These are phyloP conservation scores for Propithecus perrieri DNA, from an alignment of 2,797 vertebrate genomes.

Conservation along the genomic window DNA sequence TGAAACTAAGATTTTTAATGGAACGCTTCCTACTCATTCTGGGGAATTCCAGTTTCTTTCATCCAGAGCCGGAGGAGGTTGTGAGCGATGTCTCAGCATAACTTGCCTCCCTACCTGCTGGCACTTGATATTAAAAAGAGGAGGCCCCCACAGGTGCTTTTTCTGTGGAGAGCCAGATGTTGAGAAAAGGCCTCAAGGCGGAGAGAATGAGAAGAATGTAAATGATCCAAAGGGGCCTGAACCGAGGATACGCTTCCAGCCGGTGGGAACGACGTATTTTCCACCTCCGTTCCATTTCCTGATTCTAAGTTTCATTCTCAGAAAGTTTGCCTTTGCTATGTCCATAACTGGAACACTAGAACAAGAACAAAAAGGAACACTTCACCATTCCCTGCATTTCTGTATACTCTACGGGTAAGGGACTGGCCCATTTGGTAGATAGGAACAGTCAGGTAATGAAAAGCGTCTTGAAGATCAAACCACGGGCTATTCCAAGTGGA, in stretches of 20 bases:
- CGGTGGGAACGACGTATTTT: not conserved
- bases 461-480: not conserved
- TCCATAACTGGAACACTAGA: not conserved
- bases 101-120: slow-evolving; percentile 45
- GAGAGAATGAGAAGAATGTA: slow-evolving; percentile 58
- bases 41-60: slow-evolving; percentile 66
- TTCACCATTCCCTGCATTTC: not conserved
- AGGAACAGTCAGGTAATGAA: not conserved
- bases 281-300: not conserved
- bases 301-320: not conserved
- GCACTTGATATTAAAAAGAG: slow-evolving; percentile 45
- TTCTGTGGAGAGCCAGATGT: slow-evolving; percentile 19
- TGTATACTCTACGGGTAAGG: not conserved
- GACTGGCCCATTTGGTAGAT: not conserved
- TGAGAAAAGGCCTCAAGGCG: slow-evolving; percentile 36
- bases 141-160: slow-evolving; percentile 47
- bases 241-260: not conserved
- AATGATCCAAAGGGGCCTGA: not conserved
- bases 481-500: not conserved
- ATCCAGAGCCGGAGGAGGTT: slow-evolving; percentile 56
- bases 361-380: not conserved
- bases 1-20: slow-evolving; percentile 59
- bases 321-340: not conserved
- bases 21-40: slow-evolving; percentile 37
- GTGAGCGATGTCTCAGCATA: slow-evolving; percentile 42